A percentile compares a stretch with the other conserved stretches of the same genome.
phyloP scores from a whole-genome alignment of 1,140 invertebrate genomes.

The Drosophila fuyamai region DNA sequence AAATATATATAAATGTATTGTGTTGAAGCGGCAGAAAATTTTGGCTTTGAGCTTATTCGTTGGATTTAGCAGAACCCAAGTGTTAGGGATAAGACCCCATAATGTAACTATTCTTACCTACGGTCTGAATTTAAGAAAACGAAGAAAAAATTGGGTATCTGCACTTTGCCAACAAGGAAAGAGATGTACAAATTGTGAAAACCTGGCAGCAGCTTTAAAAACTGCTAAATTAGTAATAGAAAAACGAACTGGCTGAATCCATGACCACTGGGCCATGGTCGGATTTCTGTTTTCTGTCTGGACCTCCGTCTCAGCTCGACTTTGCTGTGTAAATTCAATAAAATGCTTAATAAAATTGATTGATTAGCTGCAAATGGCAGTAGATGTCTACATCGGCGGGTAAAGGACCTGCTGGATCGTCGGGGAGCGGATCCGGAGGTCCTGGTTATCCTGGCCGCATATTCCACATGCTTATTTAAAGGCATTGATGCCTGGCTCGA shows the following conservation, averaged over 20 bases:
- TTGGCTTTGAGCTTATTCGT: too few species aligned
- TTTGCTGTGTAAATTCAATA: slow-evolving; percentile 54
- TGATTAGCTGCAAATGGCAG: slow-evolving; percentile 63
- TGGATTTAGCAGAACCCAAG: too few species aligned
- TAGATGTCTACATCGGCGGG: not conserved
- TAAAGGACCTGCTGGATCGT: too few species aligned
- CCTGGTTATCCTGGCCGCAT: slow-evolving; percentile 19
- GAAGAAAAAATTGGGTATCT: too few species aligned
- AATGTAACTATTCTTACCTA: too few species aligned
- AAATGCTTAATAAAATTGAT: slow-evolving; percentile 69
- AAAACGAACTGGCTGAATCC: too few species aligned
- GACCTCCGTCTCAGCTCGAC: not conserved
- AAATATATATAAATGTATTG: too few species aligned
- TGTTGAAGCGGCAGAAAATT: too few species aligned
- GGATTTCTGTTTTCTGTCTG: slow-evolving; percentile 4
- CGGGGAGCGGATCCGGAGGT: not conserved
- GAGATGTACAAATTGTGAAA: too few species aligned
- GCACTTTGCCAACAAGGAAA: too few species aligned
- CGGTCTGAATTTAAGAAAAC: too few species aligned
- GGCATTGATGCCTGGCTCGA: slow-evolving; percentile 33
- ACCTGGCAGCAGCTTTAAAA: not conserved
- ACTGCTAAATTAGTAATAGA: not conserved
- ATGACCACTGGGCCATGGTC: not conserved
- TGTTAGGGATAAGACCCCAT: too few species aligned
- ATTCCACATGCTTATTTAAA: slow-evolving; percentile 47